Conservation (phyloP, 2,797 vertebrate species). For the Nothura maculosa region DNA sequence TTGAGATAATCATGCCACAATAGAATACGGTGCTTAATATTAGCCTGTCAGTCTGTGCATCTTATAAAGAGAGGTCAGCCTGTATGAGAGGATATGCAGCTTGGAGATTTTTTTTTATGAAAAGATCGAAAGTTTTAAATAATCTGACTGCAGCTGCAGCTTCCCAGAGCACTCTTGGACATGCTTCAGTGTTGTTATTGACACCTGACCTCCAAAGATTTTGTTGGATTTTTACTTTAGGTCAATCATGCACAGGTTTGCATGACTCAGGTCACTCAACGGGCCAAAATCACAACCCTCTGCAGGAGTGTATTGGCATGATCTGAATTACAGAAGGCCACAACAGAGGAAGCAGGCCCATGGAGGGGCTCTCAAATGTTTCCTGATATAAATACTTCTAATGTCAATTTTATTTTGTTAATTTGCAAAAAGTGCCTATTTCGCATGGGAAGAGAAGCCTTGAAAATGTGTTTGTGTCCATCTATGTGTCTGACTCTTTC, state of each 20-base stretch:
- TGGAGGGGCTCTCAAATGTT: neutral
- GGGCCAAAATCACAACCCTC: neutral
- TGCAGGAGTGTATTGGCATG: neutral
- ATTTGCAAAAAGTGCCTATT: neutral
- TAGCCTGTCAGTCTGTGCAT: rapidly evolving
- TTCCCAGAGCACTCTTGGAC: neutral
- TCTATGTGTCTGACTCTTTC: neutral
- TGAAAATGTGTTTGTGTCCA: neutral
- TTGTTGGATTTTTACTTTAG: neutral
- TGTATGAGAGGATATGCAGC: too few species aligned
- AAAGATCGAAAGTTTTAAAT: neutral
- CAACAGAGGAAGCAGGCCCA: neutral
- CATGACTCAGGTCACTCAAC: neutral
- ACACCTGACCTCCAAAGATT: neutral
- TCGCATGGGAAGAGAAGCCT: neutral
- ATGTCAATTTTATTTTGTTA: neutral
- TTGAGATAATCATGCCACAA: rapidly evolving
- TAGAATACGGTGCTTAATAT: neutral
- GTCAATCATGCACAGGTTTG: neutral
- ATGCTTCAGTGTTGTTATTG: neutral
- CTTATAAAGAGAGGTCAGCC: neutral
- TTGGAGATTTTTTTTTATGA: neutral
- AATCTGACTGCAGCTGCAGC: neutral
- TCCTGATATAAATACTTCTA: neutral
- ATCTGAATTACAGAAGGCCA: neutral